These are phyloP conservation scores for Chlamydotis undulata DNA, from an alignment of 2,113 vertebrate genomes.

Conservation along the genomic window DNA sequence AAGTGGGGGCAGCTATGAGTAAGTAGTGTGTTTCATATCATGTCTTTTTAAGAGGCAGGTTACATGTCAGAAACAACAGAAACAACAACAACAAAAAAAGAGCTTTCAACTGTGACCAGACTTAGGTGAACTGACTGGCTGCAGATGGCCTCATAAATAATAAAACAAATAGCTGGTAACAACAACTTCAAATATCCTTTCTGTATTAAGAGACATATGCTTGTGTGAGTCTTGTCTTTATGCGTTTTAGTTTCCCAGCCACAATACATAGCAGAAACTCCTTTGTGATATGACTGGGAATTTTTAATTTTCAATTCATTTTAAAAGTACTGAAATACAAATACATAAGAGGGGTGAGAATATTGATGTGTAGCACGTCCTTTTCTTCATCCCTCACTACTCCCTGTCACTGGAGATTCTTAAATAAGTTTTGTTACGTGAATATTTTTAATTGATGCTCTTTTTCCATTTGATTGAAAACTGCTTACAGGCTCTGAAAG, in stretches of 20 bases:
- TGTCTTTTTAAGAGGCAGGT: not conserved
- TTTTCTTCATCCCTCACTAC: not conserved
- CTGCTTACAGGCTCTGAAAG: not conserved
- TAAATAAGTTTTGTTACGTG: not conserved
- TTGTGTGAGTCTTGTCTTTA: not conserved
- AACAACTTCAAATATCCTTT: not conserved
- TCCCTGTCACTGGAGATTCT: not conserved
- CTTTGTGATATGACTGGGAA: not conserved
- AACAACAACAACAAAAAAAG: not conserved
- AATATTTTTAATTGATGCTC: not conserved
- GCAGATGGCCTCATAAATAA: conserved; percentile 33
- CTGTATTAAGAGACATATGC: not conserved
- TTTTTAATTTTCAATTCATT: conserved; percentile 18
- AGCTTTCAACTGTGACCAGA: not conserved
- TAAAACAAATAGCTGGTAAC: conserved; percentile 2
- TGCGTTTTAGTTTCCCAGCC: not conserved
- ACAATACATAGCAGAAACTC: not conserved
- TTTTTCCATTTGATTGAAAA: not conserved
- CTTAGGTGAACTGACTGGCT: not conserved
- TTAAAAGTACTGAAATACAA: not conserved
- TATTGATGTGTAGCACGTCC: not conserved
- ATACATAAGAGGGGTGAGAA: not conserved
- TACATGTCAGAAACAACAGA: not conserved
- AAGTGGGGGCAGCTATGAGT: not conserved
- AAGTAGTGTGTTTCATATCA: not conserved